Evolutionary conservation across 2,888 invertebrate species (phyloP), one percentile per base, ranked within the genome.

Genomic region (Epirrita christyi): DNA sequence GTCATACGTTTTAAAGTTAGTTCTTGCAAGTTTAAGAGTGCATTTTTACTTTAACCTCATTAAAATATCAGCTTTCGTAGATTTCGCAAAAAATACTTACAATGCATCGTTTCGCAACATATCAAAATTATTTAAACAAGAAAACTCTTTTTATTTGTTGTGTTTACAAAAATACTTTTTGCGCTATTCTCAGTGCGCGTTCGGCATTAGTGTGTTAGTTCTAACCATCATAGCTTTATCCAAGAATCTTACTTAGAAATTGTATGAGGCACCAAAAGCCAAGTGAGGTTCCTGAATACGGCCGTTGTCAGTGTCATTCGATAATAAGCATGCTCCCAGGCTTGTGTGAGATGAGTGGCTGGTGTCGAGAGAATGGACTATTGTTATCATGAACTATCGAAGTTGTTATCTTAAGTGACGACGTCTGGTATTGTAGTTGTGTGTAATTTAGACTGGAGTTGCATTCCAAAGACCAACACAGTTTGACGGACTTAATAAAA

Each of bases 401-500:
- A 27, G 41, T 50, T 36, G 45, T 46, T 42, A 28, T 52, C 28
- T 21, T 15, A 34, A 48, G 40, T 50, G 49, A 42, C 54, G 15
- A 41, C 44, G 46, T 48, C 37, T 13, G 38, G 40, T 46, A 55
- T 46, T 47, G 42, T 55, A 51, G 46, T 32, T 54, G 74, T 85
- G 83, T 87, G 83, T 81, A 82, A 81, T 85, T 83, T 83, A 78
- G 10, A 34, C 49, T 83, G 88, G 86, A 84, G 83, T 79, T 85
- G 88, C 91, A 91, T 91, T 91, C 91, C 91, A 88, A 86, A 85
- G 81, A 85, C 88, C 86, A 82, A 86, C 86, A 81, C 85, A 85
- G 83, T 87, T 89, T 85, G 86, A 88, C 86, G 88, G 83, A 88
- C 78, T 86, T 81, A 88, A 86, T 86, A 87, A 87, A 87, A 81